Evolutionary conservation across 2,888 invertebrate genomes (phyloP).

Genomic region (Ichneumon xanthorius): DNA sequence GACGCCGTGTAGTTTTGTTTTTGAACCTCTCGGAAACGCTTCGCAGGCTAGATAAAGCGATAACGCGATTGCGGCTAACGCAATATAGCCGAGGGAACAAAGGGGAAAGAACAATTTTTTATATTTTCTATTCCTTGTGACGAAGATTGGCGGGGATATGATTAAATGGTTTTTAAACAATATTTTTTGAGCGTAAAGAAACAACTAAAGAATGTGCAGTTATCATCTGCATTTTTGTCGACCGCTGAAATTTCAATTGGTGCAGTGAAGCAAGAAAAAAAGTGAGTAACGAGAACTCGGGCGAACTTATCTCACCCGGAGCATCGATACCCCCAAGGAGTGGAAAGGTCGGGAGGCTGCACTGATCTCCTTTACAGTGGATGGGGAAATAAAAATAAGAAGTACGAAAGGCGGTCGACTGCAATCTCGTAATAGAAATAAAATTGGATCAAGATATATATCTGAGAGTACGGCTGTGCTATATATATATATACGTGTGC

Average conservation of each 20-base stretch:
- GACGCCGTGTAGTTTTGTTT: slow-evolving; percentile 64
- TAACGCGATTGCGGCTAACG: slow-evolving; percentile 60
- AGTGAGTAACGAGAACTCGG: not conserved
- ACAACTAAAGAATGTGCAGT: not conserved
- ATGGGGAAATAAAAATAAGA: slow-evolving; percentile 10
- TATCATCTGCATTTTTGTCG: not conserved
- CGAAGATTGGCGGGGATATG: not conserved
- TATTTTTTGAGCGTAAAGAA: not conserved
- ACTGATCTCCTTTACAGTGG: slow-evolving; percentile 10
- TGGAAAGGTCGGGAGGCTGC: slow-evolving; percentile 3
- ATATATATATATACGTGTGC: not conserved
- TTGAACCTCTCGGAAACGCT: slow-evolving; percentile 46
- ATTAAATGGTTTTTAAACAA: slow-evolving; percentile 11
- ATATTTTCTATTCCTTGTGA: slow-evolving; percentile 29
- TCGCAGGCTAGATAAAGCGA: slow-evolving; percentile 46
- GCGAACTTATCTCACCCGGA: not conserved
- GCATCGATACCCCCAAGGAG: slow-evolving; percentile 20
- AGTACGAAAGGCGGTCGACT: slow-evolving; percentile 38
- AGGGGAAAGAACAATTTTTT: slow-evolving; percentile 49
- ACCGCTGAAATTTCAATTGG: not conserved
- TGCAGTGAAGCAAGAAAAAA: not conserved
- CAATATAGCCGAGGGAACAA: slow-evolving; percentile 32
- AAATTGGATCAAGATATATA: slow-evolving; percentile 48
- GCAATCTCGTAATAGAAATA: slow-evolving; percentile 56
- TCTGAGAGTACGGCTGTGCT: not conserved